phyloP scores from a whole-genome alignment of 2,113 vertebrate genomes.

The Etheostoma cragini region DNA sequence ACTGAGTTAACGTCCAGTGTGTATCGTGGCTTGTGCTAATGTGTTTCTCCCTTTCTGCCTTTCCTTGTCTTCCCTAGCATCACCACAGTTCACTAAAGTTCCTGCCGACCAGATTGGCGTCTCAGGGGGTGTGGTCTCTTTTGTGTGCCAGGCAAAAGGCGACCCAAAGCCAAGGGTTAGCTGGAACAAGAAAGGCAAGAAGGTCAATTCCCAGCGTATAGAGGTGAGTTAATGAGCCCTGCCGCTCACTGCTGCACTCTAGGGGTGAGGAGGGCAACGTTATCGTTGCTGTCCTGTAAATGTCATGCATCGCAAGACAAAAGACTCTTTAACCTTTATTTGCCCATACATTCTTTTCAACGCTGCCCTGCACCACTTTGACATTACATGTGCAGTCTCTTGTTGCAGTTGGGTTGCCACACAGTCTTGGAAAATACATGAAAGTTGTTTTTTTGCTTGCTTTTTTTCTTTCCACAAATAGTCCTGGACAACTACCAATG shows the following conservation, averaged over 20 bases:
- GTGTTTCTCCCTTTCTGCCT: not conserved
- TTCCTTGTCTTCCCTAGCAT: constrained; percentile 59
- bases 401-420: not conserved
- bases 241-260: not conserved
- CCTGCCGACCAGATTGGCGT: constrained; percentile 97
- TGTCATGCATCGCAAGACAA: not conserved
- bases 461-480: constrained; percentile 31
- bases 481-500: not conserved
- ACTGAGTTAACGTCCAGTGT: constrained; percentile 15
- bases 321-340: not conserved
- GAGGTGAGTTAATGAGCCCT: constrained; percentile 86
- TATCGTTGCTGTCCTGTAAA: not conserved
- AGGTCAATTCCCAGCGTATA: constrained; percentile 97
- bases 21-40: constrained; percentile 23
- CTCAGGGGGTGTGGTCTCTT: constrained; percentile 96
- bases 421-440: not conserved
- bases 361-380: not conserved
- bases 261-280: not conserved
- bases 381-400: not conserved
- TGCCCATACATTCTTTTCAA: not conserved
- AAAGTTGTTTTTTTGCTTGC: constrained; percentile 15
- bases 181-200: constrained; percentile 99
- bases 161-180: constrained; percentile 96
- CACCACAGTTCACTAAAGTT: constrained; percentile 92
- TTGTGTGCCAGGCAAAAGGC: constrained; percentile 96